Evolutionary conservation across 1,140 invertebrate genomes (phyloP), one percentile per base, ranked within the genome.

Genomic region (Pinna nobilis): DNA sequence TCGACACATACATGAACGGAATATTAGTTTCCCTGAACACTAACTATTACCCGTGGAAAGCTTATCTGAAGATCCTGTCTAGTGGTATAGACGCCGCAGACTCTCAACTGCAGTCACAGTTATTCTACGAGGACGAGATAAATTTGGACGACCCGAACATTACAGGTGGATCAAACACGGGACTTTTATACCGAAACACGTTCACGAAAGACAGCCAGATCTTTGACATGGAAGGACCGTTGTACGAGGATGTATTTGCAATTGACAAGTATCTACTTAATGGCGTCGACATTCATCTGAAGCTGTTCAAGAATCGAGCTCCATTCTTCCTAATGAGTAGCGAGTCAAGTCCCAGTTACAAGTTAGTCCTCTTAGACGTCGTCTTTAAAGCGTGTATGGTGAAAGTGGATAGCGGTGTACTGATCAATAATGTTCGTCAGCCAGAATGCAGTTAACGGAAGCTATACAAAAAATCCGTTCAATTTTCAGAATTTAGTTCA

Each of bases 1-100:
- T 77, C 4, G 76, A 77, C 41, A 20, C 50, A 2, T 64, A 59
- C 51, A 59, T 77, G 65, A 77, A 77, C 39, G 59, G 41, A 9
- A 74, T 64, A 51, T 32, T 77, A 25, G 66, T 77, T 6, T 72
- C 70, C 13, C 49, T 71, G 32, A 71, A 71, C 25, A 64, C 69
- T 13, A 71, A 32, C 23, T 23, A 71, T 51, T 72, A 72, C 25
- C 61, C 61, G 1, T 72, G 70, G 70, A 72, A 72, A 65, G 70
- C 61, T 9, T 72, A 72, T 59, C 15, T 72, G 7, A 72, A 72
- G 18, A 30, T 59, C 0, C 37, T 71, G 6, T 71, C 60, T 13
- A 51, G 44, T 23, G 69, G 60, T 30, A 39, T 3, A 18, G 59
- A 64, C 44, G 59, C n/a, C 1, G 9, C 33, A 7, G 3, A 61